Conservation (phyloP, 2,113 vertebrate species). For the Spheniscus mendiculus region DNA sequence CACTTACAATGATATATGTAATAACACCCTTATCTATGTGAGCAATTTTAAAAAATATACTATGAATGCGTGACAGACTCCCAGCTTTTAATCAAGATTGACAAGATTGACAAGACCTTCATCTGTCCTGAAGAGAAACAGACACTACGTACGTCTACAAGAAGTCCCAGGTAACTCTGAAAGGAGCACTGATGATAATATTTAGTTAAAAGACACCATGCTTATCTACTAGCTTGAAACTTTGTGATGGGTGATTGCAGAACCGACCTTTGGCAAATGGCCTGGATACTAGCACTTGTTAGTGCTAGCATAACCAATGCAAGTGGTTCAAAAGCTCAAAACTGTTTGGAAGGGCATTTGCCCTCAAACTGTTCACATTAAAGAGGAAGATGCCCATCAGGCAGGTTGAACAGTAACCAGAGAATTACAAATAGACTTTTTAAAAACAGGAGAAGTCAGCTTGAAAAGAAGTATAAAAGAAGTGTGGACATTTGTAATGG, state of each 20-base stretch:
- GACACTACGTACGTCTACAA: neutral
- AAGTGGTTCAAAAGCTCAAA: neutral
- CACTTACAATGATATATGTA: neutral
- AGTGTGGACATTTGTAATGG: neutral
- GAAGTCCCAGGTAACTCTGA: neutral
- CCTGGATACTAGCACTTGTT: neutral
- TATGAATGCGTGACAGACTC: neutral
- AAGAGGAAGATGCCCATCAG: neutral
- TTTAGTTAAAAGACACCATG: neutral
- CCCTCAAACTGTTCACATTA: neutral
- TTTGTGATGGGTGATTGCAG: neutral
- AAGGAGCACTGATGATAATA: neutral
- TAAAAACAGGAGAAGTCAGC: neutral
- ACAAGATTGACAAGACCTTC: neutral
- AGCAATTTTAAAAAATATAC: neutral
- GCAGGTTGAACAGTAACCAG: neutral
- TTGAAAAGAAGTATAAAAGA: neutral
- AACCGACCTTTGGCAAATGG: neutral
- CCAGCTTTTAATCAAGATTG: neutral
- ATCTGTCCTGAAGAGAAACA: neutral
- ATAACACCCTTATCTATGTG: neutral
- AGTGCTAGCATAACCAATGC: rapidly evolving
- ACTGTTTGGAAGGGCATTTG: neutral
- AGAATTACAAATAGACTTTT: neutral
- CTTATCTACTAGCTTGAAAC: neutral